Percentiles rank a stretch among this genome's conserved stretches.
Conservation (phyloP, 2,113 vertebrate species). For the Bolborhynchus lineola region DNA sequence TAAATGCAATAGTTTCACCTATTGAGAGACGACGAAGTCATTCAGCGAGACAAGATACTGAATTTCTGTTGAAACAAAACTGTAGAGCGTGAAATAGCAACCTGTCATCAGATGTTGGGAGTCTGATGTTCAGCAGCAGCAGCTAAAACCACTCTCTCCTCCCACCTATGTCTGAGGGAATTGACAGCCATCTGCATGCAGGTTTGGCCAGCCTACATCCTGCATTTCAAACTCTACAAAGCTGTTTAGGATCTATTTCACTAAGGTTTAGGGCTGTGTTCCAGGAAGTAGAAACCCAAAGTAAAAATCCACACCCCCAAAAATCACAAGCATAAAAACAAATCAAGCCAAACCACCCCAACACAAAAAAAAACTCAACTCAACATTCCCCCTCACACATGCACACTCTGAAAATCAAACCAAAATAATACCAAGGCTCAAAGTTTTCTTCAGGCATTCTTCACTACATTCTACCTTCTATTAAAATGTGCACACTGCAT, state of each 20-base stretch:
- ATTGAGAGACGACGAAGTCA: conserved; percentile 9
- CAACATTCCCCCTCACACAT: rapidly evolving
- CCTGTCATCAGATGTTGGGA: conserved; percentile 47
- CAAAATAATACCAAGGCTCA: neutral
- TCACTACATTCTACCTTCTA: neutral
- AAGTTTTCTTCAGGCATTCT: neutral
- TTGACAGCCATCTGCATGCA: conserved; percentile 28
- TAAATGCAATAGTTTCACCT: conserved; percentile 8
- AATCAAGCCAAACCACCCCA: neutral
- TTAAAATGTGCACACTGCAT: neutral
- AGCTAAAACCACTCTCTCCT: conserved; percentile 41
- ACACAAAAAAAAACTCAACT: neutral
- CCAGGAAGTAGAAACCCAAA: neutral
- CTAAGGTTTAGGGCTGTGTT: neutral
- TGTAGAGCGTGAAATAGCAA: conserved; percentile 68
- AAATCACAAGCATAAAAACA: neutral
- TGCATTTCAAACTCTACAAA: neutral
- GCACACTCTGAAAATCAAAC: neutral
- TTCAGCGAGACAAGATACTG: conserved; percentile 42
- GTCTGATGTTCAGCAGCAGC: conserved; percentile 26
- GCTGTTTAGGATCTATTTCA: neutral
- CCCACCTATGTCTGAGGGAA: neutral
- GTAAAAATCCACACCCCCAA: neutral
- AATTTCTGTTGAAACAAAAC: conserved; percentile 66
- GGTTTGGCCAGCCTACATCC: neutral